Conservation (phyloP, 2,888 invertebrate genomes). For the Trachelus troglodyta region DNA sequence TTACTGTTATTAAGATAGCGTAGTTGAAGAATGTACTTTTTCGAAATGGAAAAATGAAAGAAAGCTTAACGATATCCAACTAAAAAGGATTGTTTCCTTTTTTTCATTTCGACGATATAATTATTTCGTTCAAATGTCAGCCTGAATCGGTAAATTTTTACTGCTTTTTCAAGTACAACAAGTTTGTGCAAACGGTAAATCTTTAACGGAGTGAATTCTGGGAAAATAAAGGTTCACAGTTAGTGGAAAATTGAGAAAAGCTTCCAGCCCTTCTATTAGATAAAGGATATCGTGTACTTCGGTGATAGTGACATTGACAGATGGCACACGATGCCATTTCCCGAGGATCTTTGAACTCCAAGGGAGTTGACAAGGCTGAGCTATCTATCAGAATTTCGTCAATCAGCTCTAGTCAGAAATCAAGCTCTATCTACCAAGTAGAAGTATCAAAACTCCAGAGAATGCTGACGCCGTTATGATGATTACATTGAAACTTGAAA, state of each 20-base stretch:
- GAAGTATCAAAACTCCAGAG: background rate
- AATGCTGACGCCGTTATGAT: background rate
- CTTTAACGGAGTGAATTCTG: background rate
- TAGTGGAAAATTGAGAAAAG: background rate
- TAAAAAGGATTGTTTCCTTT: background rate
- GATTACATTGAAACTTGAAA: background rate
- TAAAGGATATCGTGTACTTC: background rate
- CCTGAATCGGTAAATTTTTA: background rate
- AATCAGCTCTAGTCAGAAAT: background rate
- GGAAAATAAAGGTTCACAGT: background rate
- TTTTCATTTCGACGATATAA: background rate
- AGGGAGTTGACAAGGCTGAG: background rate
- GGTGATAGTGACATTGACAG: background rate
- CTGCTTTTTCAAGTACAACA: background rate
- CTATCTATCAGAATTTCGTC: background rate
- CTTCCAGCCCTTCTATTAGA: background rate
- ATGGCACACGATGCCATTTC: background rate
- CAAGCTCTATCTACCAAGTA: background rate
- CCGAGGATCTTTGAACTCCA: background rate
- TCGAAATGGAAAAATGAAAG: background rate
- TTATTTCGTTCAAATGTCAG: background rate
- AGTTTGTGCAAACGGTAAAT: background rate
- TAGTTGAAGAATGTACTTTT: too few species aligned
- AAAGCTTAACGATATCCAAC: background rate
- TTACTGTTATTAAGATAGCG: too few species aligned